These are phyloP conservation scores for Oikopleura albicans DNA, from an alignment of 23 tunicate species.

Conservation along the genomic window DNA sequence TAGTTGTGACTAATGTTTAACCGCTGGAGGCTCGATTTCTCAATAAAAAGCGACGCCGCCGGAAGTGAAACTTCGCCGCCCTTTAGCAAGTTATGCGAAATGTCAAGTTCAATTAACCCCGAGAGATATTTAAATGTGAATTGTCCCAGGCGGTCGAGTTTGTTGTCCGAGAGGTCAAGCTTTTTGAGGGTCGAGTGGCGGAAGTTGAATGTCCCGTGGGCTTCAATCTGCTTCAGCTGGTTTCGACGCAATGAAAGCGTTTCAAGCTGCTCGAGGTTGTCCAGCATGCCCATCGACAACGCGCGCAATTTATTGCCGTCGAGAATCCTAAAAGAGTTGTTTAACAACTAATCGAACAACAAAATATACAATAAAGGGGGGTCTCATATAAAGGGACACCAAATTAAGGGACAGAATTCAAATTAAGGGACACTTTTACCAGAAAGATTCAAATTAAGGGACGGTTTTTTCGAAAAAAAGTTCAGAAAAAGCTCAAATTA, in stretches of 20 bases:
- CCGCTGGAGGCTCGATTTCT: background rate
- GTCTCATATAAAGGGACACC: too few species aligned
- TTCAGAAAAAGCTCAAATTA: too few species aligned
- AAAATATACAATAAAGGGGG: too few species aligned
- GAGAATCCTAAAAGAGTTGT: background rate
- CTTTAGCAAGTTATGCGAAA: background rate
- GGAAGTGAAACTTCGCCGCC: background rate
- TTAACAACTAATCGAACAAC: too few species aligned
- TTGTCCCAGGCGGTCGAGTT: background rate
- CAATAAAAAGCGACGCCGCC: background rate
- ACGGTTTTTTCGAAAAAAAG: too few species aligned
- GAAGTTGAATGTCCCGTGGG: background rate
- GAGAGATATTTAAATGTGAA: background rate
- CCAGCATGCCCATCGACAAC: background rate
- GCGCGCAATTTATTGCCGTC: background rate
- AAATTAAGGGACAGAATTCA: too few species aligned
- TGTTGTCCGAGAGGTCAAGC: constrained; percentile 11
- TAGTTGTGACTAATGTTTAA: background rate
- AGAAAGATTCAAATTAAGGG: too few species aligned
- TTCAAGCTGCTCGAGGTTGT: background rate
- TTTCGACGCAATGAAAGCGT: background rate
- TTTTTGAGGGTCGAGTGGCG: background rate
- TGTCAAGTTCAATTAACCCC: background rate
- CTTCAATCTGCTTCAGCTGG: background rate
- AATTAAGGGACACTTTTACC: too few species aligned